Evolutionary conservation across 1,140 invertebrate species (phyloP), one percentile per base, ranked within the genome.

Genomic region (Drosophila mayri): DNA sequence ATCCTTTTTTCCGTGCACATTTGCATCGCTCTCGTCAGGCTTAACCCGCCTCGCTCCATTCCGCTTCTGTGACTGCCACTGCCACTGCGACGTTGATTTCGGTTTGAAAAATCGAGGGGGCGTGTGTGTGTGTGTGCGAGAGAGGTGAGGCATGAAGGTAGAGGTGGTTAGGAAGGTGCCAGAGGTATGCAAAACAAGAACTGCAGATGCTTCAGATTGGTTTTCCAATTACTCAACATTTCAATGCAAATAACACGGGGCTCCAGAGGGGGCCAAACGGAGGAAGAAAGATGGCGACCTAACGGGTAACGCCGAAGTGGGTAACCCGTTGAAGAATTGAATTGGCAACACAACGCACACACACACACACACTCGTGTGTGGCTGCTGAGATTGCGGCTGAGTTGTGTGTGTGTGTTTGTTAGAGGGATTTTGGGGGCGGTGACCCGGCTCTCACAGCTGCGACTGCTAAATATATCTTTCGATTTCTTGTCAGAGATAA

Each of bases 221-320:
- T 87, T 87, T 87, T 87, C 84, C 83, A 87, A 87, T 87, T 87
- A 87, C 84, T 87, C 83, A 87, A 87, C 84, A 87, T 87, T 87
- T 87, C 83, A 87, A 87, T 87, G 84, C 83, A 87, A 88, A 87
- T 88, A 87, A 64, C 83, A 67, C 47, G 58, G 46, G 71, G 54
- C 44, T 32, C n/a, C 61, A 20, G 46, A 6, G 9, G 43, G 16
- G n/a, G n/a, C 11, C 12, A 10, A 16, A 5, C 28, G 20, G 12
- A n/a, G 38, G 66, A 30, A 54, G 66, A 70, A 70, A 66, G 66
- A 70, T 70, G 73, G 54, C 54, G 44, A 73, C 66, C 68, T 61
- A 74, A 55, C 40, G 68, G 71, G 60, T 74, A 74, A 74, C 71
- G 68, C 65, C 62, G 30, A 41, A 66, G 25, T 67, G 63, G 63